These are phyloP conservation scores for Drymodes brunneopygia DNA, from an alignment of 2,113 vertebrate genomes.

Conservation along the genomic window DNA sequence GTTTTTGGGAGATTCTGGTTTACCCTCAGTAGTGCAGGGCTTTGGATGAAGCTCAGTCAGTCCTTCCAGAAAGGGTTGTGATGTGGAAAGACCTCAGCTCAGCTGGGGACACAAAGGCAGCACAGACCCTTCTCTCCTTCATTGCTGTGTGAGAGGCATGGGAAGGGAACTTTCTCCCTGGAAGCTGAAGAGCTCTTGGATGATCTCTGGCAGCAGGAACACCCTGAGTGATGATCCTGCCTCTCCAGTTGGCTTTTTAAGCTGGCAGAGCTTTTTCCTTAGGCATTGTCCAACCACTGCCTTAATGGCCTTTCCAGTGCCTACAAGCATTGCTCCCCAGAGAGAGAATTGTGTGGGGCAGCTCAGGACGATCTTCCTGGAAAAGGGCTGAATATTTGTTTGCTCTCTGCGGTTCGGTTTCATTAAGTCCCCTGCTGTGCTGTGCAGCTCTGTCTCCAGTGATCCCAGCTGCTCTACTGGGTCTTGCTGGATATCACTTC, in stretches of 20 bases:
- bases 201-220: not conserved
- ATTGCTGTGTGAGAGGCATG: not conserved
- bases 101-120: not conserved
- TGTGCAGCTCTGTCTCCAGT: slow-evolving; percentile 51
- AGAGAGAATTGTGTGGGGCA: not conserved
- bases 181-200: not conserved
- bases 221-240: not conserved
- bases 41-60: not conserved
- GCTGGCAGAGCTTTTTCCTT: not conserved
- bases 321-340: not conserved
- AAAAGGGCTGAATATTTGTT: not conserved
- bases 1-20: not conserved
- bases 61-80: not conserved
- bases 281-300: not conserved
- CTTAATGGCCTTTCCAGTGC: not conserved
- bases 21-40: not conserved
- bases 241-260: not conserved
- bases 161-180: not conserved
- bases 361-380: not conserved
- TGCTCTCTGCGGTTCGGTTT: not conserved
- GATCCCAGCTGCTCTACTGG: slow-evolving; percentile 61
- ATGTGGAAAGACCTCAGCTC: not conserved
- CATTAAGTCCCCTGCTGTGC: slow-evolving; percentile 10
- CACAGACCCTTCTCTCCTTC: not conserved
- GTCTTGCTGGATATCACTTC: slow-evolving; percentile 44